These are phyloP conservation scores for Ostrea edulis DNA, from an alignment of 1,140 invertebrate species.

Conservation along the genomic window DNA sequence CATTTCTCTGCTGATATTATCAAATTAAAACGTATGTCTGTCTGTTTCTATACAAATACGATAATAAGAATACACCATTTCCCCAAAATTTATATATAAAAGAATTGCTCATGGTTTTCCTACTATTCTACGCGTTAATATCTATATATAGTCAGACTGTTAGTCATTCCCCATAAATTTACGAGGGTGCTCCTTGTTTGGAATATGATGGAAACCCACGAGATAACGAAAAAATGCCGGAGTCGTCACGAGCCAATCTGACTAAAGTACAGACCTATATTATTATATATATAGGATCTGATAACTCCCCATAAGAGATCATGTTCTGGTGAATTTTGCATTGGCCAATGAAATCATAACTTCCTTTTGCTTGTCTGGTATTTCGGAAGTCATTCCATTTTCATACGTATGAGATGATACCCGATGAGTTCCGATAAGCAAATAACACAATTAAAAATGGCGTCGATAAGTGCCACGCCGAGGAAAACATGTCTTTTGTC, in stretches of 20 bases:
- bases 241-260: constrained; percentile 20
- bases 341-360: too few relatives aligned
- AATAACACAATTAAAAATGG: too few relatives aligned
- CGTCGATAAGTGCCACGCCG: too few relatives aligned
- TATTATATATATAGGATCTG: too few relatives aligned
- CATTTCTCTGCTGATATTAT: background rate
- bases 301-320: too few relatives aligned
- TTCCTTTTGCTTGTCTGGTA: too few relatives aligned
- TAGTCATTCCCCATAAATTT: constrained; percentile 15
- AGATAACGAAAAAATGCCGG: constrained; percentile 23
- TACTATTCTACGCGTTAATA: background rate
- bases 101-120: background rate
- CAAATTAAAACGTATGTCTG: background rate
- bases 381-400: too few relatives aligned
- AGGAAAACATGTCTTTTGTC: too few relatives aligned
- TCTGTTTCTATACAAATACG: background rate
- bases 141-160: background rate
- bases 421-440: too few relatives aligned
- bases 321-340: too few relatives aligned
- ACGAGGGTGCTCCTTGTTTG: background rate
- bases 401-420: too few relatives aligned
- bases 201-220: background rate
- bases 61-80: background rate
- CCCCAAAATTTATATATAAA: background rate
- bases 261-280: too few relatives aligned